Percentiles rank a stretch among this genome's conserved stretches.
These are phyloP conservation scores for Zosterops lateralis DNA, from an alignment of 2,113 vertebrate species.

Conservation along the genomic window DNA sequence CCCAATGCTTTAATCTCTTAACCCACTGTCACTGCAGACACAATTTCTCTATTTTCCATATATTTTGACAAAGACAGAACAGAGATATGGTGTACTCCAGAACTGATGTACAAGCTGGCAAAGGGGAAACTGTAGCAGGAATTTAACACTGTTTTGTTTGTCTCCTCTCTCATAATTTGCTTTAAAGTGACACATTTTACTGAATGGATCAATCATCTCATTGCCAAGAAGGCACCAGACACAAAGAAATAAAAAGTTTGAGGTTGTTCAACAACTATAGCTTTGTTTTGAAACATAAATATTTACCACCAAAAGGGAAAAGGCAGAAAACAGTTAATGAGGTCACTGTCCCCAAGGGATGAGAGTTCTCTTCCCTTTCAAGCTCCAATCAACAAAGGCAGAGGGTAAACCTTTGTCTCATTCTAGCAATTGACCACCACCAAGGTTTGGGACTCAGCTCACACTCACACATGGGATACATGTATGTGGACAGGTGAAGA, in stretches of 20 bases:
- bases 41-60: background rate
- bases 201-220: background rate
- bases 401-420: background rate
- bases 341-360: background rate
- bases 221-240: background rate
- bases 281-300: background rate
- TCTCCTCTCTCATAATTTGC: background rate
- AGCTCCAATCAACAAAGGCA: background rate
- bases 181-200: background rate
- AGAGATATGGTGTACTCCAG: background rate
- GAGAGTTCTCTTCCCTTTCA: background rate
- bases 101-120: background rate
- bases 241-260: background rate
- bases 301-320: background rate
- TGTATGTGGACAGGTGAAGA: fast-evolving
- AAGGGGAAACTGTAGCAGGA: background rate
- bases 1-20: background rate
- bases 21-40: background rate
- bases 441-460: background rate
- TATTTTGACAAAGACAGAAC: background rate
- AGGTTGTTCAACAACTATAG: background rate
- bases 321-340: background rate
- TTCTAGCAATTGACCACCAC: fast-evolving
- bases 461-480: background rate
- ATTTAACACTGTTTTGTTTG: background rate